Evolutionary conservation across 2,888 invertebrate genomes (phyloP).

Genomic region (Plagiodera versicolora): DNA sequence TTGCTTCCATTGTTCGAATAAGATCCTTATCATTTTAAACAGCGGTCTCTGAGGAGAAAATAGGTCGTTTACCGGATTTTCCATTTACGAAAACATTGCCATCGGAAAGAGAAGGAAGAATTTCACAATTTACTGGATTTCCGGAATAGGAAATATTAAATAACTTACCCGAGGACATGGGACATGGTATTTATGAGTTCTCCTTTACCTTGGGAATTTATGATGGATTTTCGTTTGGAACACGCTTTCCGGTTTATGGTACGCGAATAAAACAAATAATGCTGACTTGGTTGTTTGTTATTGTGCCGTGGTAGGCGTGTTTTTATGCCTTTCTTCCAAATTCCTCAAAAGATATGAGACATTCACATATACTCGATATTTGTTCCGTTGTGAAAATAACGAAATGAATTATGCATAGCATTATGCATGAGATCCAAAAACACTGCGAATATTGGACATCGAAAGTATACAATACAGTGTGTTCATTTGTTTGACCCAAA

Average conservation of each 20-base stretch:
- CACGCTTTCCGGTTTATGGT: background rate
- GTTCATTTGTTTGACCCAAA: no score
- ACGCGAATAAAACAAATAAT: background rate
- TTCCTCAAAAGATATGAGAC: no score
- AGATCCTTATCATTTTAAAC: background rate
- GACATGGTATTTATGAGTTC: background rate
- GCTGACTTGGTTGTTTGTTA: background rate
- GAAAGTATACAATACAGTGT: no score
- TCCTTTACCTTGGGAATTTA: background rate
- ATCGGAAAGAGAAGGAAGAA: constrained; percentile 24
- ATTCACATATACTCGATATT: no score
- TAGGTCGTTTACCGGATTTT: constrained; percentile 24
- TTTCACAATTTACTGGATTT: constrained; percentile 29
- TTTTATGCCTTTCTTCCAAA: no score
- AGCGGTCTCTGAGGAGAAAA: background rate
- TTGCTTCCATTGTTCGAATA: no score
- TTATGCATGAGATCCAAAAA: no score
- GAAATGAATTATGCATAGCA: no score
- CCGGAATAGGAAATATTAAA: constrained; percentile 27
- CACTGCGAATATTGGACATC: no score
- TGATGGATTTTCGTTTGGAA: background rate
- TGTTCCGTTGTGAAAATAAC: no score
- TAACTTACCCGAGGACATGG: constrained; percentile 17
- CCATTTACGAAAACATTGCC: constrained; percentile 29
- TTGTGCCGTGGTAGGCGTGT: no score